Percentiles rank a stretch among this genome's conserved stretches.
Evolutionary conservation across 1,140 invertebrate species (phyloP).

Genomic region (Sarcophaga peregrina): DNA sequence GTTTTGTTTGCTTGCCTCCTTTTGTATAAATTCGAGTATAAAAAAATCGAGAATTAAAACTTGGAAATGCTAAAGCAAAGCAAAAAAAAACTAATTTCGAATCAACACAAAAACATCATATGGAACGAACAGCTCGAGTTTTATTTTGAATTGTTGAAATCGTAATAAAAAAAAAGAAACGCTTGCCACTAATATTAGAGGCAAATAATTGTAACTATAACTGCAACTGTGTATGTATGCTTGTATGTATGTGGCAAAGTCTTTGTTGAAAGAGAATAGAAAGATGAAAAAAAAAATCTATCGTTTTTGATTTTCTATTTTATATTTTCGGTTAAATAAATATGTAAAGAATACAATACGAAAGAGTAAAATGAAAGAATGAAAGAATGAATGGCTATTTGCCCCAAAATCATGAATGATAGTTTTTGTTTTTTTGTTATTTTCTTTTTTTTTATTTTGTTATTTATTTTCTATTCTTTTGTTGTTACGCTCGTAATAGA

Average conservation of each 20-base stretch:
- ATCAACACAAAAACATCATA: not conserved
- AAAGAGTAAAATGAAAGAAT: not conserved
- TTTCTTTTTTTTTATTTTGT: too few relatives aligned
- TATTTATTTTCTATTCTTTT: too few relatives aligned
- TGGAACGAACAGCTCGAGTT: not conserved
- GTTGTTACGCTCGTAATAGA: not conserved
- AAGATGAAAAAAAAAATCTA: not conserved
- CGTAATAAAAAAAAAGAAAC: not conserved
- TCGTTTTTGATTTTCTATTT: not conserved
- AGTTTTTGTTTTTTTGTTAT: not conserved
- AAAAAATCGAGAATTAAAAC: constrained; percentile 10
- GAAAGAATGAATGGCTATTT: not conserved
- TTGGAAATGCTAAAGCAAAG: not conserved
- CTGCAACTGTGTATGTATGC: not conserved
- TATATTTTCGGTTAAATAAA: not conserved
- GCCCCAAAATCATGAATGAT: constrained; percentile 1
- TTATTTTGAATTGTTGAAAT: not conserved
- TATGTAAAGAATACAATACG: constrained; percentile 9
- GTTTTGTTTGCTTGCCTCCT: not conserved
- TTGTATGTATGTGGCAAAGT: constrained; percentile 12
- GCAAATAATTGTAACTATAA: too few relatives aligned
- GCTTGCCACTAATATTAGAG: too few relatives aligned
- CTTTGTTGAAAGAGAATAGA: not conserved
- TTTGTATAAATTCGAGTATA: not conserved
- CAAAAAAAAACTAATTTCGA: not conserved